Evolutionary conservation across 2,888 invertebrate genomes (phyloP), one percentile per base, ranked within the genome.

Genomic region (Plagodis dolabraria): DNA sequence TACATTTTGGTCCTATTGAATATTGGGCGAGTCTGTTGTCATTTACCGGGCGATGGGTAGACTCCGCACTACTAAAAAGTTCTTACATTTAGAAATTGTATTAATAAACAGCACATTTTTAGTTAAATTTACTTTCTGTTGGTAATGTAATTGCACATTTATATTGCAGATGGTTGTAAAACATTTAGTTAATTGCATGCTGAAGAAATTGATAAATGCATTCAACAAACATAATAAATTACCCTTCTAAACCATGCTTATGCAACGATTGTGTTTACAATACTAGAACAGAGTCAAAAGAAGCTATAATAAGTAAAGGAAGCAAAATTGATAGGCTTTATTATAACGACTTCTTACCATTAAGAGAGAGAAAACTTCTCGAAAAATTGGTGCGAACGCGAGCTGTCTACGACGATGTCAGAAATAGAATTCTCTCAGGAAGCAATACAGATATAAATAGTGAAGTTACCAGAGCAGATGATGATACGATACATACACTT

Each of bases 331-430:
- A 80, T 50, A 72, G 71, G 44, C 73, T 83, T 34, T 79, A 73
- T 43, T 74, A 70, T 51, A 76, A 79, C 43, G 77, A 82, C 61
- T 79, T 76, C 64, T 69, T 84, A 57, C 79, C 82, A 10, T 63
- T 75, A 8, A 70, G 81, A 60, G 82, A 87, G 67, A 76, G 70
- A 47, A 82, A 80, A 48, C 70, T 85, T 48, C 57, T 85, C 8
- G 71, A 78, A 42, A 84, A 78, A 68, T 69, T 86, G 51, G 74
- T 80, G 7, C 73, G 74, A 66, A 82, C 84, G 34, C 79, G 81
- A 61, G 80, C 76, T 36, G 68, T 74, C 7, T 85, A 86, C 48
- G 77, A 85, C 64, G 78, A 80, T 36, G 71, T 82, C n/a, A 73
- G 80, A 49, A 71, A 72, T 42, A 74, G 75, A 61, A 69, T 81